Conservation (phyloP, 2,888 invertebrate species). For the Drosophila prolongata region DNA sequence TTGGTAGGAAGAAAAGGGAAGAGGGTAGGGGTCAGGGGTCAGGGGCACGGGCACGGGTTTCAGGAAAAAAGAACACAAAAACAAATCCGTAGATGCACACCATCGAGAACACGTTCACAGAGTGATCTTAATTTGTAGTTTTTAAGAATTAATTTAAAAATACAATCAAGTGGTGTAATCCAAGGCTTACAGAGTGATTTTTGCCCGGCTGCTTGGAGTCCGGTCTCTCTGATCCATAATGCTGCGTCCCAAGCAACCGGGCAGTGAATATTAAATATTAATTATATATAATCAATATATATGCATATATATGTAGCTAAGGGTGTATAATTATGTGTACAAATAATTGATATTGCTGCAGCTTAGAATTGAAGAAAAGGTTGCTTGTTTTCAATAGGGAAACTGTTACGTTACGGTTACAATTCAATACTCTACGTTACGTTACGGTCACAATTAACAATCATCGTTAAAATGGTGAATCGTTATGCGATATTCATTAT, state of each 20-base stretch:
- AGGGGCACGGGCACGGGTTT: neutral
- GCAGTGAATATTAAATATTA: slow-evolving; percentile 22
- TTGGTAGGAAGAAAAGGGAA: neutral
- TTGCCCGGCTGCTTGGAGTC: slow-evolving; percentile 11
- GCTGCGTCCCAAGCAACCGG: slow-evolving; percentile 15
- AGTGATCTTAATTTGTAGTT: slow-evolving; percentile 66
- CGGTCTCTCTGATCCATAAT: neutral
- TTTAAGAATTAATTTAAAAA: slow-evolving; percentile 80
- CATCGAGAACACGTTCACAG: slow-evolving; percentile 40
- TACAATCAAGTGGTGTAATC: slow-evolving; percentile 69
- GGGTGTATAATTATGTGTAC: slow-evolving; percentile 19
- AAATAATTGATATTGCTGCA: slow-evolving; percentile 17
- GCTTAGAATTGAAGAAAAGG: slow-evolving; percentile 2
- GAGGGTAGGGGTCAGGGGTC: neutral
- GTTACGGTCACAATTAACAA: slow-evolving; percentile 32
- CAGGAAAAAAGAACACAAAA: slow-evolving; percentile 45
- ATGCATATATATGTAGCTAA: slow-evolving; percentile 22
- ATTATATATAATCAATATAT: slow-evolving; percentile 10
- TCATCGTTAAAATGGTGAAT: slow-evolving; percentile 21
- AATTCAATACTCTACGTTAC: slow-evolving; percentile 27
- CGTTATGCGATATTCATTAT: neutral
- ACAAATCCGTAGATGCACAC: slow-evolving; percentile 52
- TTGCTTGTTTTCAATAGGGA: slow-evolving; percentile 4
- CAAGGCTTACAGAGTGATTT: slow-evolving; percentile 19
- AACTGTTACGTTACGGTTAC: slow-evolving; percentile 18